These are phyloP conservation scores for Deilephila elpenor DNA, from an alignment of 2,888 invertebrate genomes.

Conservation along the genomic window DNA sequence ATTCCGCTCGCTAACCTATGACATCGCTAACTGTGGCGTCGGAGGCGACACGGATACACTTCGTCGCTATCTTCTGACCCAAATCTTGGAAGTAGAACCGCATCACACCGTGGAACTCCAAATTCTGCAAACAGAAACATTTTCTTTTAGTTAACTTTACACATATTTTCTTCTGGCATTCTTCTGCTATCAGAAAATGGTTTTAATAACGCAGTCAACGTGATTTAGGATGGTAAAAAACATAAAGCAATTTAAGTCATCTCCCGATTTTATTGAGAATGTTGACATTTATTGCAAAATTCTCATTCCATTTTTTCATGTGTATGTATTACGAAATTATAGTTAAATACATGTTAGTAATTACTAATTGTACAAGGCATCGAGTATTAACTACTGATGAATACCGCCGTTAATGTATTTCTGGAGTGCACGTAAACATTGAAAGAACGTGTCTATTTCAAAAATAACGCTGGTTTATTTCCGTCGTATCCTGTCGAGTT, in stretches of 20 bases:
- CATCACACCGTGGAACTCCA: conserved; percentile 99
- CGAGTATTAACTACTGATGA: not conserved
- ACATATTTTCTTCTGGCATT: too few relatives aligned
- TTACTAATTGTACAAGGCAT: not conserved
- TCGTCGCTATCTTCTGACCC: conserved; percentile 99
- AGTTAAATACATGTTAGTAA: too few relatives aligned
- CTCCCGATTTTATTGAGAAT: too few relatives aligned
- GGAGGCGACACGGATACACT: conserved; percentile 98
- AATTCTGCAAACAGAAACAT: conserved; percentile 87
- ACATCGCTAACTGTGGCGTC: conserved; percentile 98
- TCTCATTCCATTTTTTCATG: too few relatives aligned
- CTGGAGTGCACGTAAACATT: conserved; percentile 5
- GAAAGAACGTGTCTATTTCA: conserved; percentile 26
- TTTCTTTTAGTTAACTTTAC: not conserved
- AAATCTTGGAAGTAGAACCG: conserved; percentile 99
- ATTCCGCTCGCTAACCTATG: conserved; percentile 85
- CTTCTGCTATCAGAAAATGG: not conserved
- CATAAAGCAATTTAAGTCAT: too few relatives aligned
- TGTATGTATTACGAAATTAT: too few relatives aligned
- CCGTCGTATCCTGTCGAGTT: conserved; percentile 25
- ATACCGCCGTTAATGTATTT: not conserved
- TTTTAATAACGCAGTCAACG: too few relatives aligned
- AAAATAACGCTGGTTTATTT: conserved; percentile 21
- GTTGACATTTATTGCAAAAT: too few relatives aligned
- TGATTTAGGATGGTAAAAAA: too few relatives aligned